These are phyloP conservation scores for Melanerpes formicivorus DNA, from an alignment of 2,113 vertebrate genomes.

Conservation along the genomic window DNA sequence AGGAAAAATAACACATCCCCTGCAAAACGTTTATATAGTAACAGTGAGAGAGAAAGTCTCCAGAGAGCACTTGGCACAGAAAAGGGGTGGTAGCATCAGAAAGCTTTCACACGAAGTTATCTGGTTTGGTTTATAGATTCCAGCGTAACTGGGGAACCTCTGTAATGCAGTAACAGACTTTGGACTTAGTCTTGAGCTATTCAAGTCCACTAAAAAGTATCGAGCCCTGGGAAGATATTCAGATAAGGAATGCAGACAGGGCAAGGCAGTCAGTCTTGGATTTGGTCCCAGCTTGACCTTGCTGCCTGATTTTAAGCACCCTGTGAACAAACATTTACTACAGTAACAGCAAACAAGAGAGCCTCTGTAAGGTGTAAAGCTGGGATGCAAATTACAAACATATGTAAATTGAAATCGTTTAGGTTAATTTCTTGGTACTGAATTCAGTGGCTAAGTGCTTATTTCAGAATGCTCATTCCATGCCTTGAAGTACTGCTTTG, in stretches of 20 bases:
- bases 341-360: slow-evolving; percentile 56
- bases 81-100: neutral
- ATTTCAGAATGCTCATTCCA: slow-evolving; percentile 46
- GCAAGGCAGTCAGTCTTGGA: slow-evolving; percentile 33
- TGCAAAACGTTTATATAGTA: neutral
- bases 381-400: slow-evolving; percentile 55
- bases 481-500: slow-evolving; percentile 53
- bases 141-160: neutral
- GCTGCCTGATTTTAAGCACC: slow-evolving; percentile 37
- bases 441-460: slow-evolving; percentile 42
- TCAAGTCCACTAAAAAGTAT: neutral
- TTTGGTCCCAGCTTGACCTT: slow-evolving; percentile 45
- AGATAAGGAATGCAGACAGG: slow-evolving; percentile 8
- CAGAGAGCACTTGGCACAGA: neutral
- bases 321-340: slow-evolving; percentile 61
- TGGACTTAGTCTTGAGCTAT: neutral
- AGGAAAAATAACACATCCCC: neutral
- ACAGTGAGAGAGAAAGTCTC: neutral
- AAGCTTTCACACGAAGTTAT: neutral
- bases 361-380: slow-evolving; percentile 64
- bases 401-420: slow-evolving; percentile 65
- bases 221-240: neutral
- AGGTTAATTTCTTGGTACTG: slow-evolving; percentile 39
- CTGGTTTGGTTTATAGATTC: neutral
- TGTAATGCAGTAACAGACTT: neutral